Percentiles rank a stretch among this genome's conserved stretches.
These are phyloP conservation scores for Subacronicta megacephala DNA, from an alignment of 2,888 invertebrate genomes.

Conservation along the genomic window DNA sequence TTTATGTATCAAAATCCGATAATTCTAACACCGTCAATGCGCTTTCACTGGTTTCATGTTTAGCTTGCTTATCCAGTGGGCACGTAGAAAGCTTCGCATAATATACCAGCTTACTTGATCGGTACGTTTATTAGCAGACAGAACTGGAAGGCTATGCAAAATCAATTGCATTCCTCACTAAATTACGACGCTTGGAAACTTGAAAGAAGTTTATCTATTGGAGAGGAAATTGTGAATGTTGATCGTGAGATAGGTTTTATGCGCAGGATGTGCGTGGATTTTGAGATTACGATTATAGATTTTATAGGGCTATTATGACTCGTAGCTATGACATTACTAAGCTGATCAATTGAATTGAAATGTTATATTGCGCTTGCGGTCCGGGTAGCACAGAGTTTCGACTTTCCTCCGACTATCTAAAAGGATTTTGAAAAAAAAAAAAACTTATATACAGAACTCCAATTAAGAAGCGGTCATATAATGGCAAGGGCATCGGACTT, in stretches of 20 bases:
- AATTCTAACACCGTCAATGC: conserved; percentile 11
- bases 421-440: too few relatives aligned
- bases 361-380: too few relatives aligned
- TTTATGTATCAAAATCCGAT: background rate
- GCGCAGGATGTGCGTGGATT: conserved; percentile 19
- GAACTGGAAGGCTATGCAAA: conserved; percentile 23
- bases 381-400: too few relatives aligned
- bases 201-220: conserved; percentile 15
- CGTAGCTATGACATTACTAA: too few relatives aligned
- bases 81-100: conserved; percentile 58
- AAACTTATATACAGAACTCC: too few relatives aligned
- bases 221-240: conserved; percentile 6
- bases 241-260: conserved; percentile 26
- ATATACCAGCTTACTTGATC: conserved; percentile 31
- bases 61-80: conserved; percentile 41
- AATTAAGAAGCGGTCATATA: too few relatives aligned
- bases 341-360: too few relatives aligned
- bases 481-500: too few relatives aligned
- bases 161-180: conserved; percentile 14
- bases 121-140: conserved; percentile 29
- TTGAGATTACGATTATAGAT: background rate
- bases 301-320: too few relatives aligned
- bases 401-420: too few relatives aligned
- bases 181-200: conserved; percentile 10
- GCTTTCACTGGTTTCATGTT: conserved; percentile 46